Conservation (phyloP, 2,888 invertebrate species). For the Orthonevra nobilis region DNA sequence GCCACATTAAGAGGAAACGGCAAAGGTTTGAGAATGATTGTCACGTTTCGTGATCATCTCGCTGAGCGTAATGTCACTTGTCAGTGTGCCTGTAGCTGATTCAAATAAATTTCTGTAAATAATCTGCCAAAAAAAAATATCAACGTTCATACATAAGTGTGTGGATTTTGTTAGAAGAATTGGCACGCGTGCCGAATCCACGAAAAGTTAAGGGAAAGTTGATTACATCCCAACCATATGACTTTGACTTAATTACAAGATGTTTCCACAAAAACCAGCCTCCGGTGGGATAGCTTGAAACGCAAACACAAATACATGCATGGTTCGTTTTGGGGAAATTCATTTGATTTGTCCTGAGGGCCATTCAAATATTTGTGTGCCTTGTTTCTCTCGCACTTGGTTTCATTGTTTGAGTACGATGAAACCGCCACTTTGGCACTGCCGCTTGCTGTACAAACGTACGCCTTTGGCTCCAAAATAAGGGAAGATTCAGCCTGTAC, state of each 20-base stretch:
- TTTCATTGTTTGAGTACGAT: background rate
- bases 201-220: too few relatives aligned
- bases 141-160: too few relatives aligned
- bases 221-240: slow-evolving; percentile 55
- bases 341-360: slow-evolving; percentile 68
- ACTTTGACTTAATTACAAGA: slow-evolving; percentile 70
- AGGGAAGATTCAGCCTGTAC: too few relatives aligned
- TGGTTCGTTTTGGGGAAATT: slow-evolving; percentile 66
- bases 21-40: slow-evolving; percentile 45
- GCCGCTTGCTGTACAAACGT: too few relatives aligned
- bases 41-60: slow-evolving; percentile 54
- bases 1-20: background rate
- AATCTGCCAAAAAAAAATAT: slow-evolving; percentile 44
- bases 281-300: slow-evolving; percentile 17
- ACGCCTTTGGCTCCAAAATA: slow-evolving; percentile 26
- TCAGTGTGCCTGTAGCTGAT: slow-evolving; percentile 49
- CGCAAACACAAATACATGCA: slow-evolving; percentile 62
- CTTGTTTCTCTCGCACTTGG: slow-evolving; percentile 7
- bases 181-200: slow-evolving; percentile 32
- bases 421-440: slow-evolving; percentile 35
- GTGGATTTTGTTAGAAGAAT: slow-evolving; percentile 32
- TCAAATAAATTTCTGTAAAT: slow-evolving; percentile 63
- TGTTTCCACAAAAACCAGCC: slow-evolving; percentile 51
- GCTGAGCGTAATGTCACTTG: slow-evolving; percentile 9
- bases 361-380: slow-evolving; percentile 68